phyloP scores from a whole-genome alignment of 2,797 vertebrate species.

The Hemitrygon akajei region DNA sequence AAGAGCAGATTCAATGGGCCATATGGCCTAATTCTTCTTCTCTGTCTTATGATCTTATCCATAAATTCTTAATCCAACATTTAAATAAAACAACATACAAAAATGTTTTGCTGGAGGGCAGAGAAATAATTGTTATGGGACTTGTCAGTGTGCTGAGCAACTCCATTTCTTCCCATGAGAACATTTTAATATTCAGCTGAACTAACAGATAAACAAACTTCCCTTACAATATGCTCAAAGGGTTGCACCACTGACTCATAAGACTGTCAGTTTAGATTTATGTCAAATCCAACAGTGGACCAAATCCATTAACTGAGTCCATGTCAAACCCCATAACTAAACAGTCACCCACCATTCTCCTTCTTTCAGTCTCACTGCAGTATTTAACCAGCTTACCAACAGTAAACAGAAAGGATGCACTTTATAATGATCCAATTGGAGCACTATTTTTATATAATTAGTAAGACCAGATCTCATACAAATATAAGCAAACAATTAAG shows the following conservation, averaged over 20 bases:
- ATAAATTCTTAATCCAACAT: background rate
- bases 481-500: background rate
- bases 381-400: background rate
- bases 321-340: too few relatives aligned
- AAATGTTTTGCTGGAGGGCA: background rate
- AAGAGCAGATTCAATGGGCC: too few relatives aligned
- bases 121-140: background rate
- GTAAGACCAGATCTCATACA: background rate
- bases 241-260: background rate
- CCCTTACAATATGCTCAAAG: background rate
- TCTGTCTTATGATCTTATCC: background rate
- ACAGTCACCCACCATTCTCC: background rate
- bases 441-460: background rate
- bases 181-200: slow-evolving; percentile 5
- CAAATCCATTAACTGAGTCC: background rate
- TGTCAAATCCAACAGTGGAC: background rate
- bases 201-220: background rate
- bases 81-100: background rate
- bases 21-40: too few relatives aligned
- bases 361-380: background rate
- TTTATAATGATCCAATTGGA: background rate
- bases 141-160: background rate
- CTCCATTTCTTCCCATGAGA: background rate
- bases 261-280: background rate
- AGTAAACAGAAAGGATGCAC: background rate